Base-by-base conservation (phyloP, 2,888 invertebrate species). In the Athalia circularis region DNA sequence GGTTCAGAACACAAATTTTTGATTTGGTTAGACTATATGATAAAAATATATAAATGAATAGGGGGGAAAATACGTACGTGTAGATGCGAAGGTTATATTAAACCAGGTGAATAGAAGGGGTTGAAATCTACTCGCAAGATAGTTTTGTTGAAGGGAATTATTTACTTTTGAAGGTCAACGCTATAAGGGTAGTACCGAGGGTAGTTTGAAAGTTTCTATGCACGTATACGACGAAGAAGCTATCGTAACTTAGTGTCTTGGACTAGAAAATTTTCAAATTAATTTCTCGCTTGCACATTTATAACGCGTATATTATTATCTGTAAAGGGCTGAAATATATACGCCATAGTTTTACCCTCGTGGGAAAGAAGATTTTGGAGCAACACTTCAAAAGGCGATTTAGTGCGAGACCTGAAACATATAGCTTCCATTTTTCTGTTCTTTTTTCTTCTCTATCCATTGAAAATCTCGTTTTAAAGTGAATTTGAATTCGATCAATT, bases 71-170 rank as follows among this genome's bases (percentile, higher is more conserved):
- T 47, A 72, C 59, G 15, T 43, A 43, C 8, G 45, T 8, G 9
- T 45, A 43, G 5, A 43, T 7, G 50, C 50, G 50, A 50, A 4
- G 13, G 3, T 62, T 9, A n/a, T 43, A 13, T n/a, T 29, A n/a
- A 4, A 15, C 13, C 8, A 15, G 62, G 13, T 48, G 52, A 43
- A 62, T 50, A 47, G 9, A 54, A 61, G 64, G 50, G 62, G 50
- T n/a, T 61, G 50, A 62, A 75, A 62, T 75, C 75, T 48, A 11
- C 75, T 29, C 11, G 75, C 75, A 75, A 64, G 75, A 75, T 75
- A 52, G 75, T 75, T 52, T 64, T 62, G 75, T 64, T 75, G 75
- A 50, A 48, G 75, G 75, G 62, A 75, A 75, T 75, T 75, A 62
- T 75, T 62, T 61, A 29, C 45, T 62, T 52, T 62, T 75, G 62